phyloP scores from a whole-genome alignment of 2,797 vertebrate genomes.

The Loris lydekkerianus region DNA sequence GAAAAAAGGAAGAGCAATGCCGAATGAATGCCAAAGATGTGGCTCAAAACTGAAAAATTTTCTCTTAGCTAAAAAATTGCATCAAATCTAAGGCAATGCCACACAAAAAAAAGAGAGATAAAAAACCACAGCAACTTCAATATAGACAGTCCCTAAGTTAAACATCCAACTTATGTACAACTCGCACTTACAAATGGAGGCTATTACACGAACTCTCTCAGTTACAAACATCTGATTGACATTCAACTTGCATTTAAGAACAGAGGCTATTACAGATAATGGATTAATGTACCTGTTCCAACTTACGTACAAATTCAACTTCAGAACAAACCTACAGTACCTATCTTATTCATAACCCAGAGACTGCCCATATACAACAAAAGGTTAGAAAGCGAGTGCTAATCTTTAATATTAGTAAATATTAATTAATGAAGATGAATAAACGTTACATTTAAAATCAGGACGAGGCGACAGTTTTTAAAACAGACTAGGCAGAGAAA shows the following conservation, averaged over 20 bases:
- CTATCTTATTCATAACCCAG: too few species aligned
- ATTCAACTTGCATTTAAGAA: too few species aligned
- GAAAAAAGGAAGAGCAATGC: neutral
- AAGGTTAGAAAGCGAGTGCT: neutral
- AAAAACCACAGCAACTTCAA: conserved; percentile 45
- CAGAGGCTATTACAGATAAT: too few species aligned
- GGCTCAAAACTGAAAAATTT: conserved; percentile 4
- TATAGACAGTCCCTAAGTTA: too few species aligned
- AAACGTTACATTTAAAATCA: conserved; percentile 36
- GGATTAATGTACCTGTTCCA: too few species aligned
- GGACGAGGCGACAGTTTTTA: neutral
- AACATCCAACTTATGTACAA: too few species aligned
- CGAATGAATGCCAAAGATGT: neutral
- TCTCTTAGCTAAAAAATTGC: neutral
- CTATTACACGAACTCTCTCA: too few species aligned
- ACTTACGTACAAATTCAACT: too few species aligned
- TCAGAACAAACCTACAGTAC: too few species aligned
- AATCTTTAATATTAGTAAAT: neutral
- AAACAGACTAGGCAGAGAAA: neutral
- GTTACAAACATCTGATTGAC: too few species aligned
- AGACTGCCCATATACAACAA: neutral
- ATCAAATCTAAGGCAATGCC: conserved; percentile 16
- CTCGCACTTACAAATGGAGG: too few species aligned
- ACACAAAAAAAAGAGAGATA: neutral
- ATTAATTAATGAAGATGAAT: neutral